These are phyloP conservation scores for Stegastes partitus DNA, from an alignment of 2,113 vertebrate species.

Conservation along the genomic window DNA sequence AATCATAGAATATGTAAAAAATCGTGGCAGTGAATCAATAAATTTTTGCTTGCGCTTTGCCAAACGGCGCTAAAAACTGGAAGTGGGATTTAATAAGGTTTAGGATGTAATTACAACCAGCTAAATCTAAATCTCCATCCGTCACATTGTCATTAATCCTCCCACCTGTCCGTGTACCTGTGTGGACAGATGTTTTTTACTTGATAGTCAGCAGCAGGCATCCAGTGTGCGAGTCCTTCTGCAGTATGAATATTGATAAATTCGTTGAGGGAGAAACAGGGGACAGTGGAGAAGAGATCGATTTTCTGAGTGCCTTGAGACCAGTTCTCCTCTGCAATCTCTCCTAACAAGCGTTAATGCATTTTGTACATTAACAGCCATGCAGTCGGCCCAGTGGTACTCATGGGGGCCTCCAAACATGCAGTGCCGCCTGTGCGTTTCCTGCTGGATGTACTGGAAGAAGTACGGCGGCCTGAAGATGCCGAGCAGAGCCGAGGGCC, in stretches of 20 bases:
- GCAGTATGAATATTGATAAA: constrained; percentile 28
- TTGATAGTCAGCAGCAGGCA: background rate
- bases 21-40: no score
- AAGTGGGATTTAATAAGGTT: no score
- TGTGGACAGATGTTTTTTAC: constrained; percentile 4
- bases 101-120: background rate
- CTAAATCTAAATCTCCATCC: background rate
- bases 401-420: constrained; percentile 99
- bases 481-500: constrained; percentile 93
- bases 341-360: constrained; percentile 24
- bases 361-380: constrained; percentile 82
- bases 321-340: background rate
- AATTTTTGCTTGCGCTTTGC: no score
- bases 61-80: no score
- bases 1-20: no score
- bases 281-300: background rate
- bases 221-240: background rate
- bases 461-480: constrained; percentile 98
- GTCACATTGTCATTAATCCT: background rate
- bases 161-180: no score
- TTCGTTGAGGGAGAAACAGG: background rate
- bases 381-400: constrained; percentile 97
- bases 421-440: constrained; percentile 96
- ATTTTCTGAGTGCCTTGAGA: constrained; percentile 25
- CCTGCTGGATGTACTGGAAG: constrained; percentile 99